phyloP scores from a whole-genome alignment of 2,888 invertebrate species.

The Cosmorhoe ocellata region DNA sequence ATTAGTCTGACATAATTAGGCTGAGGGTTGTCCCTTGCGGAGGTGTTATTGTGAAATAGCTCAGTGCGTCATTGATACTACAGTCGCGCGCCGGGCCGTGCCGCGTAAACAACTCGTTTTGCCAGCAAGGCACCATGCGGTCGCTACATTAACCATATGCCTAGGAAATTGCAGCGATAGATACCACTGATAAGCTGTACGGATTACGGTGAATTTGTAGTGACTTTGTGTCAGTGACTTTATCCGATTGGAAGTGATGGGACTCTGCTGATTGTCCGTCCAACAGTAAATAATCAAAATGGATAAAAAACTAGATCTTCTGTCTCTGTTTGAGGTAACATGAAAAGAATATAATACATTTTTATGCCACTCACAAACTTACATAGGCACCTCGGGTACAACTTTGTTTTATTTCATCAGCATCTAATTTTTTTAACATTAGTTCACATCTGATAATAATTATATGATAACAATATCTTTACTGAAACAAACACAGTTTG shows the following conservation, averaged over 20 bases:
- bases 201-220: conserved; percentile 41
- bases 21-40: conserved; percentile 53
- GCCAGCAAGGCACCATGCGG: conserved; percentile 81
- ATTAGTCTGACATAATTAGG: conserved; percentile 41
- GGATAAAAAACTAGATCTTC: conserved; percentile 78
- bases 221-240: conserved; percentile 43
- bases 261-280: conserved; percentile 57
- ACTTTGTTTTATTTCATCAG: too few relatives aligned
- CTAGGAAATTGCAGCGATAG: conserved; percentile 39
- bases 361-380: too few relatives aligned
- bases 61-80: conserved; percentile 39
- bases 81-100: conserved; percentile 42
- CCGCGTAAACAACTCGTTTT: conserved; percentile 64
- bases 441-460: too few relatives aligned
- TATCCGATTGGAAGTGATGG: conserved; percentile 46
- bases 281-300: conserved; percentile 51
- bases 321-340: conserved; percentile 78
- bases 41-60: conserved; percentile 44
- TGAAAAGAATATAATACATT: background rate
- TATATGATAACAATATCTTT: too few relatives aligned
- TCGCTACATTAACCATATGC: conserved; percentile 70
- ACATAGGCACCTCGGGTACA: too few relatives aligned
- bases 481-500: too few relatives aligned
- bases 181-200: conserved; percentile 26
- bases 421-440: too few relatives aligned